Conservation (phyloP, 2,113 vertebrate species). For the Ibidorhyncha struthersii region DNA sequence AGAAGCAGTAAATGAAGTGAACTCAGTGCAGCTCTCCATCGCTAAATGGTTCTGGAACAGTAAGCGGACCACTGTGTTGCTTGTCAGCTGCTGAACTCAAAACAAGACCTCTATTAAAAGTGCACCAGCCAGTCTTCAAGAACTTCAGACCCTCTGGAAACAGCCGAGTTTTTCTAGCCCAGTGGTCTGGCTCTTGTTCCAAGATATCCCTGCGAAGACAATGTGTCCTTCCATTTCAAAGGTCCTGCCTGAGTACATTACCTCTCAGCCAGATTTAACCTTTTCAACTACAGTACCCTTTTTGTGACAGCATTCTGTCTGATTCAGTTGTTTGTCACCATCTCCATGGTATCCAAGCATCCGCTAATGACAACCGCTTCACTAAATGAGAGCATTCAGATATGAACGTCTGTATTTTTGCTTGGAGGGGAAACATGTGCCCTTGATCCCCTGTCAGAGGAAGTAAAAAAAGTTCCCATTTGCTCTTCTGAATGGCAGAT, state of each 20-base stretch:
- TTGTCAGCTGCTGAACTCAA: background rate
- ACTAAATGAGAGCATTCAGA: background rate
- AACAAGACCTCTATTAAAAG: background rate
- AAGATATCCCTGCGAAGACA: fast-evolving
- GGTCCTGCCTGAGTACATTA: background rate
- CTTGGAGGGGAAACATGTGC: background rate
- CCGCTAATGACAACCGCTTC: background rate
- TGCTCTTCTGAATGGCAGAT: background rate
- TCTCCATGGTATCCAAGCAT: background rate
- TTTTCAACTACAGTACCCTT: background rate
- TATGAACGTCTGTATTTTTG: background rate
- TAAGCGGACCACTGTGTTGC: background rate
- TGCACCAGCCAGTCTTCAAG: too few relatives aligned
- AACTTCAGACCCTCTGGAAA: background rate
- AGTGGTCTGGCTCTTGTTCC: background rate
- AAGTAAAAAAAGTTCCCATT: background rate
- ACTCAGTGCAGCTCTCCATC: background rate
- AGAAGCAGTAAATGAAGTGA: background rate
- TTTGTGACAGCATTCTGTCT: background rate
- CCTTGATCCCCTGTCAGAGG: background rate
- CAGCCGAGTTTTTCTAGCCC: background rate
- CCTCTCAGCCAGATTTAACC: background rate
- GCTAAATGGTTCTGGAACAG: background rate
- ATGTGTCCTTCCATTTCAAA: background rate
- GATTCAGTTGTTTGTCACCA: conserved; percentile 19